Conservation (phyloP, 2,113 vertebrate species). For the Hassar affinis region DNA sequence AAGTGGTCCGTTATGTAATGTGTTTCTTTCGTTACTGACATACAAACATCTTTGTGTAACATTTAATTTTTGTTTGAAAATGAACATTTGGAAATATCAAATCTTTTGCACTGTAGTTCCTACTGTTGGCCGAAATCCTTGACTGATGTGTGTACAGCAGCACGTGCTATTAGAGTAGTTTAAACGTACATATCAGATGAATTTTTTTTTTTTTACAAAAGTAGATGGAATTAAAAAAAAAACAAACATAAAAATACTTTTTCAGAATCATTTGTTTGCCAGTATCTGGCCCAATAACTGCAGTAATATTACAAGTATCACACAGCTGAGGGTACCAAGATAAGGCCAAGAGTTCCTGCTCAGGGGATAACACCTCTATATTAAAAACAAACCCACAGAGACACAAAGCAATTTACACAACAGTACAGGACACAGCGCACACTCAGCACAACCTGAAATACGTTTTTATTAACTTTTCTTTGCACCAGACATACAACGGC, state of each 20-base stretch:
- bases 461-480: slow-evolving; percentile 26
- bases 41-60: too few species aligned
- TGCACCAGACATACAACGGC: not conserved
- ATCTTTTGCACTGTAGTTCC: not conserved
- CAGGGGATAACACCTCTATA: not conserved
- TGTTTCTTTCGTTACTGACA: too few species aligned
- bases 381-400: slow-evolving; percentile 23
- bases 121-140: not conserved
- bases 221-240: not conserved
- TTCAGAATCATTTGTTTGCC: not conserved
- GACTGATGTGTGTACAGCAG: not conserved
- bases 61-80: too few species aligned
- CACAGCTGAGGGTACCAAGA: not conserved
- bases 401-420: slow-evolving; percentile 38
- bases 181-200: not conserved
- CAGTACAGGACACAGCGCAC: not conserved
- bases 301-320: slow-evolving; percentile 52
- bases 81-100: too few species aligned
- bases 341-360: slow-evolving; percentile 17
- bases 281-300: slow-evolving; percentile 39
- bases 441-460: slow-evolving; percentile 20
- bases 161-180: not conserved
- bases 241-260: not conserved
- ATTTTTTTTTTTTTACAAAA: not conserved
- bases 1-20: too few species aligned